Percentiles rank a stretch among this genome's conserved stretches.
Evolutionary conservation across 2,888 invertebrate species (phyloP).

Genomic region (Hirudinaria manillensis): DNA sequence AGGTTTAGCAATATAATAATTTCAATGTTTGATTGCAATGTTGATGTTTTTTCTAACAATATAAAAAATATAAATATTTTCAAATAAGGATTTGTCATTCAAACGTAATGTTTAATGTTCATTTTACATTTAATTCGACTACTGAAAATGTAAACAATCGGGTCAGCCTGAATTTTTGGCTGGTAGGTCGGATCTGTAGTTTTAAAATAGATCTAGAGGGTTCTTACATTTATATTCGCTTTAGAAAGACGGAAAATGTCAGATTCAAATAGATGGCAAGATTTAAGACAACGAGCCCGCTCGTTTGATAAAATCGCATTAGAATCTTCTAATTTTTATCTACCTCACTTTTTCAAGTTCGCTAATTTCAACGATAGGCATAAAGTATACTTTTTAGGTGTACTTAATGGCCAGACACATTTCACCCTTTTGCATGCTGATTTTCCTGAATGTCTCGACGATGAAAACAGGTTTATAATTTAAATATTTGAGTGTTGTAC

Average conservation of each 20-base stretch:
- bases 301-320: background rate
- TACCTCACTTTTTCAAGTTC: background rate
- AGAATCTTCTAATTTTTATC: background rate
- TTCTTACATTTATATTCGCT: too few species aligned
- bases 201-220: too few species aligned
- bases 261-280: background rate
- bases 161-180: too few species aligned
- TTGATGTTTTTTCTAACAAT: too few species aligned
- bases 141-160: too few species aligned
- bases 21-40: too few species aligned
- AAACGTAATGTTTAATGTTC: too few species aligned
- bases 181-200: too few species aligned
- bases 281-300: background rate
- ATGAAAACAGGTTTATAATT: background rate
- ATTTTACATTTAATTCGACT: too few species aligned
- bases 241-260: background rate
- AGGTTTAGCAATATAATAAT: too few species aligned
- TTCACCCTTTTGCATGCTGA: slow-evolving; percentile 80
- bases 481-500: background rate
- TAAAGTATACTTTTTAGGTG: slow-evolving; percentile 75
- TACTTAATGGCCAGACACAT: slow-evolving; percentile 80
- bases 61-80: too few species aligned
- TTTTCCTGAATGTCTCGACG: slow-evolving; percentile 55
- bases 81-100: too few species aligned
- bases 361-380: background rate